These are phyloP conservation scores for Polietes domitor DNA, from an alignment of 2,888 invertebrate species.

Conservation along the genomic window DNA sequence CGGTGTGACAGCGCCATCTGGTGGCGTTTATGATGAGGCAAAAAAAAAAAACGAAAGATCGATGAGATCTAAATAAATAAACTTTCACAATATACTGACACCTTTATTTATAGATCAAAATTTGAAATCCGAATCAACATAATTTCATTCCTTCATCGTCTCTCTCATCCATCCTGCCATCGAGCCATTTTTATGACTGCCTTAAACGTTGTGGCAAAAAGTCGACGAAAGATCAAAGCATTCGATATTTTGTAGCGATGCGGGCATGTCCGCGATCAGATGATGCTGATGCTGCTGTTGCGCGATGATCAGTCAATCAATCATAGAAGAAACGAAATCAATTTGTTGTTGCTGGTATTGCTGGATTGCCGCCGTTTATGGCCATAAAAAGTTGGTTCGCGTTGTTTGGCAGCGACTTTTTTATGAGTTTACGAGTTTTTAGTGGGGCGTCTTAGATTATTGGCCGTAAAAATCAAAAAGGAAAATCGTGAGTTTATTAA, in stretches of 20 bases:
- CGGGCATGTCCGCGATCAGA: slow-evolving; percentile 39
- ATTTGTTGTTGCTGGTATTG: slow-evolving; percentile 9
- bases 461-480: slow-evolving; percentile 44
- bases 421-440: slow-evolving; percentile 42
- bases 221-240: slow-evolving; percentile 62
- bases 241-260: slow-evolving; percentile 48
- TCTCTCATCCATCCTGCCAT: not conserved
- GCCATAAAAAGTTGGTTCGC: slow-evolving; percentile 27
- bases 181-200: slow-evolving; percentile 34
- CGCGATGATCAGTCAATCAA: slow-evolving; percentile 57
- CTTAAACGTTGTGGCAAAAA: slow-evolving; percentile 14
- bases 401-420: slow-evolving; percentile 10
- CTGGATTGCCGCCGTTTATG: slow-evolving; percentile 36
- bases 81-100: slow-evolving; percentile 62
- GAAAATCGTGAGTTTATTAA: slow-evolving; percentile 45
- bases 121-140: slow-evolving; percentile 15
- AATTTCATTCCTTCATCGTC: not conserved
- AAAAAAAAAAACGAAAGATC: slow-evolving; percentile 10
- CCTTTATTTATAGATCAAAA: slow-evolving; percentile 62
- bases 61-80: slow-evolving; percentile 55
- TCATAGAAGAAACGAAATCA: slow-evolving; percentile 53
- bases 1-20: slow-evolving; percentile 64
- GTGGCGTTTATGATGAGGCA: slow-evolving; percentile 54
- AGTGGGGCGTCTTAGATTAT: slow-evolving; percentile 58
- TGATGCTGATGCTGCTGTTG: too few species aligned